A percentile compares a stretch with the other conserved stretches of the same genome.
These are phyloP conservation scores for Otocyon megalotis DNA, from an alignment of 2,113 vertebrate species.

Conservation along the genomic window DNA sequence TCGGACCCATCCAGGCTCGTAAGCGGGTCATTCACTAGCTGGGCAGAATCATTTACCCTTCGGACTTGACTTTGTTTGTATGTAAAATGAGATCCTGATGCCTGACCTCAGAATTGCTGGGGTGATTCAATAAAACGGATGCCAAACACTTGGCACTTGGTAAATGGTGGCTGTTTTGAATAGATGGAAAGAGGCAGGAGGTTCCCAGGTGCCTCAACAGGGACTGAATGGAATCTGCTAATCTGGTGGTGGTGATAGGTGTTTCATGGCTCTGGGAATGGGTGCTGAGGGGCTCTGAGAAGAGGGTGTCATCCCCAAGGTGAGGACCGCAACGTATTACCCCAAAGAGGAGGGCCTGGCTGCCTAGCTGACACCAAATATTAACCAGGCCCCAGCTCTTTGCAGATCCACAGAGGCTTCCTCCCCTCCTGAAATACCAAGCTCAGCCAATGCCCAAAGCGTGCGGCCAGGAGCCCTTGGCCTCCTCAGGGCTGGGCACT, in stretches of 20 bases:
- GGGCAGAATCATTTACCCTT: not conserved
- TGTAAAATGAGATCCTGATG: not conserved
- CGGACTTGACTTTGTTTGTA: not conserved
- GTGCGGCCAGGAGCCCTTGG: not conserved
- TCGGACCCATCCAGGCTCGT: not conserved
- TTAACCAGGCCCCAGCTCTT: not conserved
- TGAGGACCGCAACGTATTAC: not conserved
- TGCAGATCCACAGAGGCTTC: not conserved
- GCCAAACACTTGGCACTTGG: not conserved
- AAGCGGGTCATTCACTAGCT: not conserved
- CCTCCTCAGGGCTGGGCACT: not conserved
- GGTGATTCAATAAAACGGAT: not conserved
- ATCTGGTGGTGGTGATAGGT: not conserved
- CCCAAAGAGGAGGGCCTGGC: not conserved
- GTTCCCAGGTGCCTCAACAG: not conserved
- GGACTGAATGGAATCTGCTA: not conserved
- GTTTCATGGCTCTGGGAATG: not conserved
- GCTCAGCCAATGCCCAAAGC: not conserved
- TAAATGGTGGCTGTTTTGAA: not conserved
- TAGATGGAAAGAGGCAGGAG: not conserved
- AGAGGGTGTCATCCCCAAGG: not conserved
- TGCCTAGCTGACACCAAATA: not conserved
- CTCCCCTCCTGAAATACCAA: not conserved
- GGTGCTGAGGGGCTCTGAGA: not conserved
- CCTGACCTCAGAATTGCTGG: not conserved